Percentiles rank a stretch among this genome's conserved stretches.
These are phyloP conservation scores for Acholoe squamosa DNA, from an alignment of 2,888 invertebrate genomes.

Conservation along the genomic window DNA sequence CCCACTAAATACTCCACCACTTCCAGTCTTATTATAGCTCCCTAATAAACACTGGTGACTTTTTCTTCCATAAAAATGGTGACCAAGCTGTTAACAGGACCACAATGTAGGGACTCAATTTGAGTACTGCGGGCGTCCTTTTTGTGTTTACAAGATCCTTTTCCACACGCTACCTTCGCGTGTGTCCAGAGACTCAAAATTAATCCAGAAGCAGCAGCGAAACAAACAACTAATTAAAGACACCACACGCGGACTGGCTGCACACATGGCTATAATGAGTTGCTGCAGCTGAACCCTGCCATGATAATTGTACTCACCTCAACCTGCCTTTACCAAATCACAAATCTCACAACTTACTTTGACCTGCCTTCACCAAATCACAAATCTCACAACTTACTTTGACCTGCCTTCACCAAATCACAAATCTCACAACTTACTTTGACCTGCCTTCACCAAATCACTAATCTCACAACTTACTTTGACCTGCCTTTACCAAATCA, in stretches of 20 bases:
- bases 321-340: too few relatives aligned
- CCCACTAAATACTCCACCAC: neutral
- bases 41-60: neutral
- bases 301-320: too few relatives aligned
- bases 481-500: too few relatives aligned
- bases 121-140: constrained; percentile 5
- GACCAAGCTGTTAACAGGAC: constrained; percentile 4
- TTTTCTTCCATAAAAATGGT: neutral
- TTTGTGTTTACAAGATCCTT: constrained; percentile 17
- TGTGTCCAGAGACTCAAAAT: constrained; percentile 12
- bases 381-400: too few relatives aligned
- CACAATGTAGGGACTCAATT: neutral
- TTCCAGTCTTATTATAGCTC: constrained; percentile 20
- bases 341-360: too few relatives aligned
- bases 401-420: too few relatives aligned
- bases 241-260: neutral
- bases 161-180: neutral
- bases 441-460: too few relatives aligned
- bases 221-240: constrained; percentile 42
- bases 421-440: too few relatives aligned
- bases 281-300: neutral
- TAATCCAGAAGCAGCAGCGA: neutral
- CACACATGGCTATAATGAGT: neutral
- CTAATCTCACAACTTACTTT: too few relatives aligned
- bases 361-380: too few relatives aligned